Conservation (phyloP, 2,797 vertebrate species). For the Spatula versicolor region DNA sequence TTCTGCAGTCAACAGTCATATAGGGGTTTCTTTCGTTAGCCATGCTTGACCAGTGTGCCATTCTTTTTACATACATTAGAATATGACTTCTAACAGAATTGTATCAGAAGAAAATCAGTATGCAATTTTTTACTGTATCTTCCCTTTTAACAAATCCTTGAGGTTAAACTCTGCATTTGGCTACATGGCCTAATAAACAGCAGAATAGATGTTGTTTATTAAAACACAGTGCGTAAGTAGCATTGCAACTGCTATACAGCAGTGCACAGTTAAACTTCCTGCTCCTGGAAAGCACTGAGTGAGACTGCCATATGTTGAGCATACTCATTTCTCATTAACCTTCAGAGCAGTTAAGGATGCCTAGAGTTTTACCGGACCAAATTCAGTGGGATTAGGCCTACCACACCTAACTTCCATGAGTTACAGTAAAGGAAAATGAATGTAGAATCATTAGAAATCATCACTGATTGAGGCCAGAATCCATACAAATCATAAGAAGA, state of each 20-base stretch:
- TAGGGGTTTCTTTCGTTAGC: not conserved
- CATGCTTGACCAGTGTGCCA: not conserved
- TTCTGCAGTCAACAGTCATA: not conserved
- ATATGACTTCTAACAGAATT: not conserved
- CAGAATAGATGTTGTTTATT: not conserved
- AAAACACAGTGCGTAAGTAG: not conserved
- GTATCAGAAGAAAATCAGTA: not conserved
- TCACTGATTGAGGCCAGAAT: not conserved
- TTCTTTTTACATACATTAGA: not conserved
- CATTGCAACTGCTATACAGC: not conserved
- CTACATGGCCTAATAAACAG: not conserved
- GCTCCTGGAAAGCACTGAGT: not conserved
- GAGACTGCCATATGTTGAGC: not conserved
- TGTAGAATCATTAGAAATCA: not conserved
- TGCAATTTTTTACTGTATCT: not conserved
- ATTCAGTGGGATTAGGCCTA: not conserved
- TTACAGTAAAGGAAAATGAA: not conserved
- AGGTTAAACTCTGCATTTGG: not conserved
- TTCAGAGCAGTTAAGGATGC: not conserved
- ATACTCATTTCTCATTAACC: not conserved
- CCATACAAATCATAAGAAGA: not conserved
- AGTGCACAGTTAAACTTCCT: not conserved
- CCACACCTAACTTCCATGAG: fast-evolving
- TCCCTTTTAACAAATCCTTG: not conserved
- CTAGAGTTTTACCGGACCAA: not conserved